Conservation (phyloP, 2,888 invertebrate species). For the Saturnia pavonia region DNA sequence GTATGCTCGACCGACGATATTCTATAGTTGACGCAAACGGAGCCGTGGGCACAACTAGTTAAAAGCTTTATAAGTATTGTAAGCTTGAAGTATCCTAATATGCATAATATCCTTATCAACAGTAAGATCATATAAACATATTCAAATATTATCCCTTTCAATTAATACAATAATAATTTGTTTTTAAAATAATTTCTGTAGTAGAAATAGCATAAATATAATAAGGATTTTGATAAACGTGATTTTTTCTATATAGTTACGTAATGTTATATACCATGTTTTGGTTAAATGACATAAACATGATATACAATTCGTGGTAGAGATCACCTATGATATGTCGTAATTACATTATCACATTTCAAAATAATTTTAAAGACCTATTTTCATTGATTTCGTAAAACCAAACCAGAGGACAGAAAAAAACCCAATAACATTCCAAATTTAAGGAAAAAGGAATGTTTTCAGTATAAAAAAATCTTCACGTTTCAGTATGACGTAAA, state of each 20-base stretch:
- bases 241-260: neutral
- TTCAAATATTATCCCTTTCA: neutral
- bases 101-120: neutral
- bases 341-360: neutral
- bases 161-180: neutral
- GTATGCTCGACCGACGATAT: no score
- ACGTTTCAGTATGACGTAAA: slow-evolving; percentile 6
- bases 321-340: slow-evolving; percentile 10
- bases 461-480: neutral
- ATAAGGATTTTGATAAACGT: neutral
- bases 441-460: neutral
- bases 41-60: no score
- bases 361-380: neutral
- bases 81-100: neutral
- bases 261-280: neutral
- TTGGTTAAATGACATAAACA: neutral
- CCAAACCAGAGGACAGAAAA: neutral
- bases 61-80: no score
- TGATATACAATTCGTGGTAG: slow-evolving; percentile 1
- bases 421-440: neutral
- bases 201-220: neutral
- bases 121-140: neutral
- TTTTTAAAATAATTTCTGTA: neutral
- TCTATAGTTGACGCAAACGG: no score
- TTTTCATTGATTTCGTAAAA: neutral